Evolutionary conservation across 2,797 vertebrate species (phyloP), one percentile per base, ranked within the genome.

Genomic region (Sebastiscus tertius): DNA sequence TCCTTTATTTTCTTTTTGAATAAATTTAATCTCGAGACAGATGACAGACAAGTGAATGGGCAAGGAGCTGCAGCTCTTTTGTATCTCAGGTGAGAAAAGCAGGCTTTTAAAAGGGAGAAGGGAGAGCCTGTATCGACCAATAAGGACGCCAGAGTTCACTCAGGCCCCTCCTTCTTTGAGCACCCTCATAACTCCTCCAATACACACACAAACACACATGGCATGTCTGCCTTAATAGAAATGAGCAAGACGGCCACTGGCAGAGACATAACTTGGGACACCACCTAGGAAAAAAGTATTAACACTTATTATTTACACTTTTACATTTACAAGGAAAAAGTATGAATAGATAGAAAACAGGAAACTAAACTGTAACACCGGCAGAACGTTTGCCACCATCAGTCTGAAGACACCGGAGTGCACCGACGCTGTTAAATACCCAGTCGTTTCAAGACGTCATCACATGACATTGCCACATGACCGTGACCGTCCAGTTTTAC

Each of bases 61-160:
- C 20, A 49, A 81, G 67, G 42, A 80, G 88, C 72, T 58, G 72
- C 29, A 56, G 65, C 67, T 77, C 79, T 94, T 94, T 92, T 87
- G 80, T 88, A 80, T 86, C 77, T 88, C 91, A 94, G 94, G 93
- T 95, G 81, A 91, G 85, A 77, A 24, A 24, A 54, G 61, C 34
- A 72, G 65, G 80, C 81, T 94, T 95, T 95, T 94, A 95, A 96
- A 95, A 93, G 68, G 33, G 58, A 73, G 73, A 86, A 87, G 92
- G 96, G 93, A 92, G 95, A 93, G 62, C 90, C 88, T 77, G 34
- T 42, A n/a, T 60, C 18, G 16, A 75, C 96, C 96, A 96, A 96
- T 96, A 85, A 86, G 70, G 60, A 74, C 8, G 3, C 5, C 63
- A 29, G 5, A 33, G 33, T 69, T 72, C 39, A 29, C 22, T 39